Evolutionary conservation across 2,888 invertebrate genomes (phyloP), one percentile per base, ranked within the genome.

Genomic region (Melipona beecheii): DNA sequence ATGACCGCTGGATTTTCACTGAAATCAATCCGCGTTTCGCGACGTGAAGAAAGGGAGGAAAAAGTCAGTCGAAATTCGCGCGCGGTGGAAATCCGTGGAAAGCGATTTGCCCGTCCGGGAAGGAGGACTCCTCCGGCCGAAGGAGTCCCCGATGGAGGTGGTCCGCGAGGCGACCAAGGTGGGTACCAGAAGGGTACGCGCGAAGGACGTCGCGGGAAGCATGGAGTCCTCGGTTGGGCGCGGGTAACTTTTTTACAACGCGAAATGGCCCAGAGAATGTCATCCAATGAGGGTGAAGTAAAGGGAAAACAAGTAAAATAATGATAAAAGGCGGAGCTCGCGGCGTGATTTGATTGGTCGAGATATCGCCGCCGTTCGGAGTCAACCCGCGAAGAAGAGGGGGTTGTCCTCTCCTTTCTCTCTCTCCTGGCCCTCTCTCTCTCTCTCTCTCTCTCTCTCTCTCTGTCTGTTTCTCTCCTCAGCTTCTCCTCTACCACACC

Each of bases 321-420:
- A 94, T 94, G 94, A 94, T 94, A 94, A 94, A 94, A 94, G 94
- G 94, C 94, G 94, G 94, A 94, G 94, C 93, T 91, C 92, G 91
- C 91, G 93, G 93, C 91, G 94, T 92, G 92, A 94, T 94, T 94
- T 92, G 94, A 94, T 94, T 94, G 94, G 94, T 93, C 94, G 94
- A 94, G 94, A 94, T 94, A 94, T 94, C 93, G 93, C 93, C 91
- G 93, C 93, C 93, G 94, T 93, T 93, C 92, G 93, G 43, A 93
- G 93, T 92, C 93, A 92, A 92, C 92, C 92, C 90, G 91, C 84
- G 85, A 89, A 87, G 84, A 88, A 91, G 89, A 91, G 91, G 93
- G 93, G 91, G 88, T 88, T 90, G 90, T 90, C 90, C 91, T 91
- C 91, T 91, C 91, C 88, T 89, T 89, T 89, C 86, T 87, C 87